Percentiles rank a stretch among this genome's conserved stretches.
Conservation (phyloP, 1,140 invertebrate species). For the Charaxes varanes region DNA sequence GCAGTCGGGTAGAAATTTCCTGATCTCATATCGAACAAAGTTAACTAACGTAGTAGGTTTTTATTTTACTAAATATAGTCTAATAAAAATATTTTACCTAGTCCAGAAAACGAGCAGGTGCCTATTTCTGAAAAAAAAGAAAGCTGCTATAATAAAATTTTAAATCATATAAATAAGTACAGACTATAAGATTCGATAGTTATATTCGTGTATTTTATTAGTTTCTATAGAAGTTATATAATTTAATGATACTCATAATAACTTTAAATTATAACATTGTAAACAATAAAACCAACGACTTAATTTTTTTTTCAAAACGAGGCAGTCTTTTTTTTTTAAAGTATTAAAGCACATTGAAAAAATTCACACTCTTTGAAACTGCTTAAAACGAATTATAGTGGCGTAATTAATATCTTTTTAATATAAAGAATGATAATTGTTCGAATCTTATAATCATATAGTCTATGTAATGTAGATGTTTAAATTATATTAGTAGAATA, state of each 20-base stretch:
- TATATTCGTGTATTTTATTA: too few relatives aligned
- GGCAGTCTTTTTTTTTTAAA: too few relatives aligned
- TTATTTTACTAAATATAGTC: conserved; percentile 16
- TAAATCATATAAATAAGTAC: neutral
- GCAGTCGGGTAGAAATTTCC: conserved; percentile 16
- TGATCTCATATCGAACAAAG: conserved; percentile 34
- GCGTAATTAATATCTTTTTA: too few relatives aligned
- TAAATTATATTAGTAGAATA: conserved; percentile 3
- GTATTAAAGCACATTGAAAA: too few relatives aligned
- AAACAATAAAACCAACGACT: too few relatives aligned
- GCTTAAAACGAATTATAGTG: too few relatives aligned
- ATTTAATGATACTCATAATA: too few relatives aligned
- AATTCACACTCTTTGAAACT: too few relatives aligned
- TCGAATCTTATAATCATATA: neutral
- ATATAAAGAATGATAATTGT: too few relatives aligned
- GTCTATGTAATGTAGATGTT: neutral
- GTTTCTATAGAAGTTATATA: too few relatives aligned
- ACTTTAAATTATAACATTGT: too few relatives aligned
- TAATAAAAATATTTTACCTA: conserved; percentile 11
- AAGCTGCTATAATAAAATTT: conserved; percentile 2
- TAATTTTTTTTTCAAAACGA: too few relatives aligned
- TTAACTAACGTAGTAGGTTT: conserved; percentile 30
- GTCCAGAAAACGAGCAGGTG: conserved; percentile 17
- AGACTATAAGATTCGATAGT: neutral
- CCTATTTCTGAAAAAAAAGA: conserved; percentile 18